Conservation (phyloP, 2,113 vertebrate genomes). For the Pelodiscus sinensis region DNA sequence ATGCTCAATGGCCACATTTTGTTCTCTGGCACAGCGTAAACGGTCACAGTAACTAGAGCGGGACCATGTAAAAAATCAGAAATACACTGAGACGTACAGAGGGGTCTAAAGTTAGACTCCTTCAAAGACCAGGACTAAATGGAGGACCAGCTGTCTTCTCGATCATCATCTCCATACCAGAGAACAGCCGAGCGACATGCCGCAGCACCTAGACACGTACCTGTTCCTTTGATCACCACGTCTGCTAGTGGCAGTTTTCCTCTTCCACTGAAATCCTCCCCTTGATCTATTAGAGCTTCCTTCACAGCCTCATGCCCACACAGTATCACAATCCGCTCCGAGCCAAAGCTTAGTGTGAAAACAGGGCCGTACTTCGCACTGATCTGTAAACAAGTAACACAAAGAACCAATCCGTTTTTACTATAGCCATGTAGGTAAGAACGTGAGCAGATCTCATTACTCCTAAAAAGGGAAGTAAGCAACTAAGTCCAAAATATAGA, state of each 20-base stretch:
- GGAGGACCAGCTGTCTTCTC: no score
- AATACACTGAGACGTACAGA: no score
- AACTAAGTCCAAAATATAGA: not conserved
- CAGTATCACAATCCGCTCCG: conserved; percentile 67
- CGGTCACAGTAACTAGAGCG: no score
- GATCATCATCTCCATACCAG: no score
- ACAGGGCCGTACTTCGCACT: conserved; percentile 69
- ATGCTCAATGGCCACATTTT: no score
- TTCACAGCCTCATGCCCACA: conserved; percentile 75
- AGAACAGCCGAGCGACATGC: no score
- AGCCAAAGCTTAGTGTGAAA: conserved; percentile 68
- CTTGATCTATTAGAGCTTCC: conserved; percentile 75
- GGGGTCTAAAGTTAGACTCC: no score
- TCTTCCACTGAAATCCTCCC: conserved; percentile 78
- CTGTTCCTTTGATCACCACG: conserved; percentile 20
- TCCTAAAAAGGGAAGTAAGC: not conserved
- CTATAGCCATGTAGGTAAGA: not conserved
- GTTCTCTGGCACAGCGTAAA: no score
- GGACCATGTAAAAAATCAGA: no score
- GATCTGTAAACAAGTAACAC: conserved; percentile 53
- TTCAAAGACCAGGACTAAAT: no score
- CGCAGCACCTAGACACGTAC: no score
- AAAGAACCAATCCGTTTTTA: not conserved
- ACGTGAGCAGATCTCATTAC: not conserved
- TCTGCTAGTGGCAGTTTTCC: conserved; percentile 11